Evolutionary conservation across 2,797 vertebrate genomes (phyloP).

Genomic region (Margarornis squamiger): DNA sequence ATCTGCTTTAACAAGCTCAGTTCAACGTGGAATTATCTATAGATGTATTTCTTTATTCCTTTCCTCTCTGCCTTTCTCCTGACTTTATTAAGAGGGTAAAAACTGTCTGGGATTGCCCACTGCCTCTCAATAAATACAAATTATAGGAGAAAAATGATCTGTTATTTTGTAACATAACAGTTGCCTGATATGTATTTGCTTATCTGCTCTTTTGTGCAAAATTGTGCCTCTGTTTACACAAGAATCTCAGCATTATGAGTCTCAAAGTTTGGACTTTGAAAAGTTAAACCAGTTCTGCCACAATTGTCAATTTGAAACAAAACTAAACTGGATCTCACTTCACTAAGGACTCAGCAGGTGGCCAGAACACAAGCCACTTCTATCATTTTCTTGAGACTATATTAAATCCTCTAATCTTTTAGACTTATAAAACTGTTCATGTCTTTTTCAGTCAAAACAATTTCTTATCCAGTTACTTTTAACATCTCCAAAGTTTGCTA

Average conservation of each 20-base stretch:
- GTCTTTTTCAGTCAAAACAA: conserved; percentile 43
- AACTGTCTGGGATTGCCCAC: not conserved
- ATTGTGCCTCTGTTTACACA: not conserved
- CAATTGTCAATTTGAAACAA: conserved; percentile 26
- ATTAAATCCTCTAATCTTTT: conserved; percentile 58
- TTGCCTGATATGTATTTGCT: not conserved
- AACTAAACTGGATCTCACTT: not conserved
- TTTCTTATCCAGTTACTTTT: conserved; percentile 46
- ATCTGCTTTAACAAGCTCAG: conserved; percentile 51
- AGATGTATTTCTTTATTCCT: conserved; percentile 22
- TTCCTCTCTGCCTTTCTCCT: not conserved
- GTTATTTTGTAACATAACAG: not conserved
- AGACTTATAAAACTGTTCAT: conserved; percentile 8
- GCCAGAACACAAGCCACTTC: conserved; percentile 21
- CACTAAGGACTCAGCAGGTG: conserved; percentile 39
- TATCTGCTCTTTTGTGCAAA: not conserved
- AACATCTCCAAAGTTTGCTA: conserved; percentile 19
- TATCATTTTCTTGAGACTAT: conserved; percentile 29
- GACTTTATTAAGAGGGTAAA: not conserved
- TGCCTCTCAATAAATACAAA: not conserved
- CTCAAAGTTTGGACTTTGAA: not conserved
- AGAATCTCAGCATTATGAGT: not conserved
- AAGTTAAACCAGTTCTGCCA: not conserved
- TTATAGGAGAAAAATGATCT: not conserved
- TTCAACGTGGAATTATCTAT: conserved; percentile 43